Conservation (phyloP, 2,797 vertebrate genomes). For the Rousettus madagascariensis region DNA sequence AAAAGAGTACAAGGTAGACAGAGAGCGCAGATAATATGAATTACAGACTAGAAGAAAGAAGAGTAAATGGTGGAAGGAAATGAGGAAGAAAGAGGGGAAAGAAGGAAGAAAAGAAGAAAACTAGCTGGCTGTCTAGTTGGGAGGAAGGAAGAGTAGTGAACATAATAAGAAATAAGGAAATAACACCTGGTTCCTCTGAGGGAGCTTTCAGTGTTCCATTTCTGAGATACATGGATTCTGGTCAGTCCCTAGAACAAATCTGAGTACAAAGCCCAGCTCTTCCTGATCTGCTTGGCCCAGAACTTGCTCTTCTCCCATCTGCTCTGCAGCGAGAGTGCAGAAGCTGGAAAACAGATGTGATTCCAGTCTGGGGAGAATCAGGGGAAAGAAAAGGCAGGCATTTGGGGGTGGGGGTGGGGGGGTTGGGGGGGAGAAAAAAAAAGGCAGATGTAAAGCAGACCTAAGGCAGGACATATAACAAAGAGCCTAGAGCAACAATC, state of each 20-base stretch:
- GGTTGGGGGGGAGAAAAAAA: neutral
- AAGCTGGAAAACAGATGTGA: conserved; percentile 62
- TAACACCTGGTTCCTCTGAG: neutral
- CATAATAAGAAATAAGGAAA: neutral
- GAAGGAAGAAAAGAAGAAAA: neutral
- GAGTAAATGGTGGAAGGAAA: neutral
- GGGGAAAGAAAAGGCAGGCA: neutral
- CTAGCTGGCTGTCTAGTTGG: neutral
- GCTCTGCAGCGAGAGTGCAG: neutral
- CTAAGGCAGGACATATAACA: neutral
- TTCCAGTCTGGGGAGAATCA: neutral
- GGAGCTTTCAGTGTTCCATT: neutral
- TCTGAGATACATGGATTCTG: neutral
- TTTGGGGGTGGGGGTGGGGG: neutral
- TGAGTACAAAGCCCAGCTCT: neutral
- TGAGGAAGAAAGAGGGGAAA: neutral
- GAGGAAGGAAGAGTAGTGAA: neutral
- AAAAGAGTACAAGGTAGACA: neutral
- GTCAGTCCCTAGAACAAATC: neutral
- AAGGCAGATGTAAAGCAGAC: conserved; percentile 25
- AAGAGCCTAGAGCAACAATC: conserved; percentile 31
- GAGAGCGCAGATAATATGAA: neutral
- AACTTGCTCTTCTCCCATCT: neutral
- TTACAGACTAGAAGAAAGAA: neutral
- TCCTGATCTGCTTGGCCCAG: neutral